Evolutionary conservation across 2,113 vertebrate species (phyloP).

Genomic region (Pseudopodoces humilis): DNA sequence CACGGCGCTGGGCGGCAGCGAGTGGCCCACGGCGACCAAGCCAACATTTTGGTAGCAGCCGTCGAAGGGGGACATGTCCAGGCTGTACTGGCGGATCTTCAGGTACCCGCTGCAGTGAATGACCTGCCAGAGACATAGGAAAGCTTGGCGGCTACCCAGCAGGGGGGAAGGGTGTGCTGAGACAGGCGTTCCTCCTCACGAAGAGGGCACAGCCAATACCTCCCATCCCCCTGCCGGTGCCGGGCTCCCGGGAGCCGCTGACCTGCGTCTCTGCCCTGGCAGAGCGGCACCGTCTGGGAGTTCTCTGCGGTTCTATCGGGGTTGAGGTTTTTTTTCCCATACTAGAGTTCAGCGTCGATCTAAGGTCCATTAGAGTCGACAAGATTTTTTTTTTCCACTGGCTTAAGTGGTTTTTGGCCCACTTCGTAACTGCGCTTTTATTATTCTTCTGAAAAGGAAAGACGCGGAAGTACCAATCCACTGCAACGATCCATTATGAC

Average conservation of each 20-base stretch:
- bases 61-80: constrained; percentile 98
- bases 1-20: constrained; percentile 92
- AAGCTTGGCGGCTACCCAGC: neutral
- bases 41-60: constrained; percentile 98
- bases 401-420: constrained; percentile 26
- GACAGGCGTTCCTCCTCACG: too few species aligned
- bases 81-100: constrained; percentile 96
- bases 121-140: constrained; percentile 76
- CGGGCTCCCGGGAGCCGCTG: neutral
- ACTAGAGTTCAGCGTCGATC: neutral
- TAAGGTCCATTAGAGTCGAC: neutral
- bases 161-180: neutral
- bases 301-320: neutral
- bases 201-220: too few species aligned
- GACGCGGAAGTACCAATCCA: neutral
- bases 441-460: neutral
- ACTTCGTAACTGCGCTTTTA: constrained; percentile 17
- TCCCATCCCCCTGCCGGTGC: fast-evolving
- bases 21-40: constrained; percentile 96
- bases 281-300: neutral
- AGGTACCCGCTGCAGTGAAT: constrained; percentile 97
- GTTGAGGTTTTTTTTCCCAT: neutral
- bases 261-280: neutral
- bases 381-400: neutral
- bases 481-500: neutral